phyloP scores from a whole-genome alignment of 2,888 invertebrate genomes.

The Drosophila fulvimacula region DNA sequence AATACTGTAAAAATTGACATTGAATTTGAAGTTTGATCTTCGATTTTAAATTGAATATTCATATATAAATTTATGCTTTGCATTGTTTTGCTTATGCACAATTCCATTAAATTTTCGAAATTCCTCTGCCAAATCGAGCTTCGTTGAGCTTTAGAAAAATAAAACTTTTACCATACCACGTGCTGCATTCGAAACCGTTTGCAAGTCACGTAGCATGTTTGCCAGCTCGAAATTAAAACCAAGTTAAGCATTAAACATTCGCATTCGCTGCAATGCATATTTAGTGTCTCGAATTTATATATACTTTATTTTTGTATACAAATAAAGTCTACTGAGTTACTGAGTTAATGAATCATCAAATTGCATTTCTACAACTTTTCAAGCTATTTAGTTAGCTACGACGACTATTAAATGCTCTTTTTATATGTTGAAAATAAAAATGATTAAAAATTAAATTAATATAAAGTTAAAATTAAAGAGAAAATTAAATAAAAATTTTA shows the following conservation, averaged over 20 bases:
- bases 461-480: too few relatives aligned
- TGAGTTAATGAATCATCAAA: constrained; percentile 17
- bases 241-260: constrained; percentile 48
- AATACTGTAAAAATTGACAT: neutral
- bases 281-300: constrained; percentile 2
- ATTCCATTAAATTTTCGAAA: neutral
- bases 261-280: constrained; percentile 38
- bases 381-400: neutral
- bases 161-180: constrained; percentile 54
- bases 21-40: neutral
- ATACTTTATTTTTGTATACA: neutral
- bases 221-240: constrained; percentile 43
- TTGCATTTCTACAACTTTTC: constrained; percentile 23
- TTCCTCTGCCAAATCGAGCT: constrained; percentile 9
- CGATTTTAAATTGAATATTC: neutral
- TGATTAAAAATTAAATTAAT: neutral
- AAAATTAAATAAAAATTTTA: too few relatives aligned
- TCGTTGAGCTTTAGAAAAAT: constrained; percentile 25
- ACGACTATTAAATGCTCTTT: neutral
- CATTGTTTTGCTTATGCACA: neutral
- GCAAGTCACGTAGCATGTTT: constrained; percentile 62
- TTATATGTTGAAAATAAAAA: too few relatives aligned
- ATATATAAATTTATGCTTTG: neutral
- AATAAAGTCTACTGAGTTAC: constrained; percentile 12
- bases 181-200: constrained; percentile 48